Evolutionary conservation across 1,140 invertebrate genomes (phyloP), one percentile per base, ranked within the genome.

Genomic region (Macrobrachium nipponense): DNA sequence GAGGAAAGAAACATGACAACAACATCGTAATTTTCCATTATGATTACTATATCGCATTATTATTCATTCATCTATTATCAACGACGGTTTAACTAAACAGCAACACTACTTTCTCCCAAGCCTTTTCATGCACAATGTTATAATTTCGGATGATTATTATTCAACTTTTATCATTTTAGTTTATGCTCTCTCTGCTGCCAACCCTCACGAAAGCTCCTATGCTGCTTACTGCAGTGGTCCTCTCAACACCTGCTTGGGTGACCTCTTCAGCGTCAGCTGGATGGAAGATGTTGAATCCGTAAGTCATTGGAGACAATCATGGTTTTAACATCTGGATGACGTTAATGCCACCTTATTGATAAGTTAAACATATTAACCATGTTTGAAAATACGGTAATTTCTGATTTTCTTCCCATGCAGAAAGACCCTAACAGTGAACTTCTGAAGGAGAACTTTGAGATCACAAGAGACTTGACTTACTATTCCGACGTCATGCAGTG

Each of bases 391-490:
- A 36, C 27, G 4, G 27, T 36, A 36, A 36, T 4, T 36, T 36
- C 15, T 5, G 12, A 60, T 20, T 20, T 78, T 60, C 76, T 36
- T 44, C 15, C 23, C 59, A 23, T 60, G 12, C 83, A 93, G 92
- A 93, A 94, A 90, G 90, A 93, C 80, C 89, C 94, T 27, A 87
- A 89, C 2, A 82, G 87, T 27, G 94, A 94, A 89, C 93, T 93
- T 43, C 87, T 95, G 0, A 90, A 93, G 43, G 89, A 92, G 44
- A 94, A 95, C 89, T 95, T 92, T 90, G 80, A 91, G 70, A 91
- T 93, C 86, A 93, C 94, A 6, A 92, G 92, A 87, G 89, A 91
- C 20, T 91, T 93, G 89, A 94, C 94, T 10, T 94, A 92, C 88
- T 92, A 92, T 10, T 94, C 93, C 78, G 93, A 94, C 89, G 94